phyloP scores from a whole-genome alignment of 2,888 invertebrate genomes.

The Agriopis marginaria region DNA sequence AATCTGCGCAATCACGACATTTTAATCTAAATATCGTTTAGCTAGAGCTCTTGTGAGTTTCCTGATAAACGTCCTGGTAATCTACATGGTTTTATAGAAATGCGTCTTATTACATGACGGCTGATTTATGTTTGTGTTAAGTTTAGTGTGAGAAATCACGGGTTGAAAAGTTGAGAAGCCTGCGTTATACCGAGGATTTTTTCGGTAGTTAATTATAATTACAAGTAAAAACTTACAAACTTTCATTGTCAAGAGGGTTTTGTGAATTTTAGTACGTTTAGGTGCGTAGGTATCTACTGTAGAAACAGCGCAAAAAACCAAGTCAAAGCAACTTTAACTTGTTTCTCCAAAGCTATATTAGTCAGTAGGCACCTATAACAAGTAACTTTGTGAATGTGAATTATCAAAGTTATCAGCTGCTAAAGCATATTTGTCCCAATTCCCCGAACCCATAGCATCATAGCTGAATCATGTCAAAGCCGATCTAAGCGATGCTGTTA shows the following conservation, averaged over 20 bases:
- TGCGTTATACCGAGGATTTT: background rate
- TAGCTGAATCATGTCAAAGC: slow-evolving; percentile 28
- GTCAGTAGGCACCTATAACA: background rate
- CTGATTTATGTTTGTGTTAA: slow-evolving; percentile 18
- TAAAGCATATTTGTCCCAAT: slow-evolving; percentile 8
- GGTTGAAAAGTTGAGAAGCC: background rate
- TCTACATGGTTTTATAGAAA: slow-evolving; percentile 11
- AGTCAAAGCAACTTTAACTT: too few species aligned
- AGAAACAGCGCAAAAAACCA: too few species aligned
- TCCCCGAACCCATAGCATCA: slow-evolving; percentile 13
- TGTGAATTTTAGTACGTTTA: too few species aligned
- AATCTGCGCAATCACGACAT: slow-evolving; percentile 23
- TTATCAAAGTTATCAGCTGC: too few species aligned
- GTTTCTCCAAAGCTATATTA: too few species aligned
- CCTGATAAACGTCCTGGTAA: slow-evolving; percentile 13
- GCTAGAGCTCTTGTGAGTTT: slow-evolving; percentile 18
- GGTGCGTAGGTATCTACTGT: too few species aligned
- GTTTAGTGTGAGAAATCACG: slow-evolving; percentile 9
- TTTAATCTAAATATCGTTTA: slow-evolving; percentile 19
- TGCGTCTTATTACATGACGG: slow-evolving; percentile 8
- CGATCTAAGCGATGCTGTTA: slow-evolving; percentile 22
- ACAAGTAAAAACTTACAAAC: background rate
- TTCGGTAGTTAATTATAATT: background rate
- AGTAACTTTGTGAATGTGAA: too few species aligned
- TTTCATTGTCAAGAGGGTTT: too few species aligned